Evolutionary conservation across 2,797 vertebrate genomes (phyloP), one percentile per base, ranked within the genome.

Genomic region (Myotis findleyi): DNA sequence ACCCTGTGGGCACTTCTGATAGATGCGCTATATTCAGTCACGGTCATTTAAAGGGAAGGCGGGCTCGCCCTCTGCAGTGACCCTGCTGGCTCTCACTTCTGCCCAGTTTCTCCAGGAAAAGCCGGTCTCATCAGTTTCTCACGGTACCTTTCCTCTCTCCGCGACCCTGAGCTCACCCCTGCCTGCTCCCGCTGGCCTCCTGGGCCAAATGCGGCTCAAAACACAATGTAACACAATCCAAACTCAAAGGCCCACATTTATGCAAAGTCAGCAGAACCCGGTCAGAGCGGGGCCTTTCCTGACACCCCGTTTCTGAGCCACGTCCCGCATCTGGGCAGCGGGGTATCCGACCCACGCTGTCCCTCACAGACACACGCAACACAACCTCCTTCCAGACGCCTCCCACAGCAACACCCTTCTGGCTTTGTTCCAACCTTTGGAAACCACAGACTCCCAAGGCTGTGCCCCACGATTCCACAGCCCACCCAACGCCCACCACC

Each of bases 261-360:
- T 6, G 6, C 38, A 30, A 76, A 68, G 30, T 44, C 3, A 8
- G 62, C 72, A 69, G 36, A 36, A 57, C 47, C 72, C 30, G 62
- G n/a, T 27, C 17, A n/a, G 36, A 76, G 83, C 14, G 44, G 14
- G 11, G 30, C 21, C 38, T 27, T 27, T 84, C 57, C 47, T 66
- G 59, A 36, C 14, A 55, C 1, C 12, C 18, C 3, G 5, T n/a
- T 30, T 25, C 69, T 27, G 17, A 44, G 47, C 9, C 7, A 27
- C 0, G 16, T 7, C 36, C 47, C 1, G 4, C 36, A 13, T 47
- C 13, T 21, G 30, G 0, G 21, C 21, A 68, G 30, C 3, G 1
- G 16, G 16, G 14, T 17, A 36, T 1, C 38, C 4, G 12, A 55
- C 21, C 21, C 14, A 5, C 0, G 20, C 0, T 9, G 27, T 53